phyloP scores from a whole-genome alignment of 53 echinoderm and acorn worm species.

The Stichopus horrens region DNA sequence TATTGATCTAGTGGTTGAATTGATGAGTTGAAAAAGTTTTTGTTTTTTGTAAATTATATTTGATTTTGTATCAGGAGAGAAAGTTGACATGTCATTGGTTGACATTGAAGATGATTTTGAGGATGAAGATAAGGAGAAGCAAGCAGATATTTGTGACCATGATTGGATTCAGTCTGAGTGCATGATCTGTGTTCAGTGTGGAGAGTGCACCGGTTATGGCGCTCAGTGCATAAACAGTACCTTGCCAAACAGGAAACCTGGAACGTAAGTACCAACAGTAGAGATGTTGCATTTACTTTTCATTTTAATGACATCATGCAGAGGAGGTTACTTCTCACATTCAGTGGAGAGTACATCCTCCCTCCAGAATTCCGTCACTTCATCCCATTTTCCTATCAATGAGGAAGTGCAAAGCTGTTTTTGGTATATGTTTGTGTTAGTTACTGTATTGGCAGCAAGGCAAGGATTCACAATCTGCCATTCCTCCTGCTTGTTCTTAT shows the following conservation, averaged over 20 bases:
- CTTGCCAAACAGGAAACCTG: constrained; percentile 79
- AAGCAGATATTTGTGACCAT: constrained; percentile 73
- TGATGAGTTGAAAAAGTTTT: too few relatives aligned
- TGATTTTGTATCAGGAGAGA: constrained; percentile 48
- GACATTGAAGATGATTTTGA: constrained; percentile 79
- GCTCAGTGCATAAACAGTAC: constrained; percentile 84
- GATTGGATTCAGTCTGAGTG: constrained; percentile 85
- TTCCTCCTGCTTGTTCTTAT: background rate
- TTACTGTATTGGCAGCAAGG: too few relatives aligned
- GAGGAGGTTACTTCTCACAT: too few relatives aligned
- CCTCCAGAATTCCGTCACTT: too few relatives aligned
- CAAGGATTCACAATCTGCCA: too few relatives aligned
- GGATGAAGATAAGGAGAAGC: constrained; percentile 77
- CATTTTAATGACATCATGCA: background rate
- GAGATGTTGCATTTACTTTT: background rate
- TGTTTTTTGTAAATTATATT: background rate
- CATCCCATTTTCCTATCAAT: too few relatives aligned
- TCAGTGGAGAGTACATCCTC: too few relatives aligned
- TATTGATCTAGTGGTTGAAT: too few relatives aligned
- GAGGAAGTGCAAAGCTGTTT: too few relatives aligned
- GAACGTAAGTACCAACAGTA: constrained; percentile 65
- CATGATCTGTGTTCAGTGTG: constrained; percentile 85
- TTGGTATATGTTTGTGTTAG: too few relatives aligned
- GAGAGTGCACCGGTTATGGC: constrained; percentile 94
- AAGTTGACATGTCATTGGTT: constrained; percentile 58